These are phyloP conservation scores for Spilogale gracilis DNA, from an alignment of 2,113 vertebrate species.

Conservation along the genomic window DNA sequence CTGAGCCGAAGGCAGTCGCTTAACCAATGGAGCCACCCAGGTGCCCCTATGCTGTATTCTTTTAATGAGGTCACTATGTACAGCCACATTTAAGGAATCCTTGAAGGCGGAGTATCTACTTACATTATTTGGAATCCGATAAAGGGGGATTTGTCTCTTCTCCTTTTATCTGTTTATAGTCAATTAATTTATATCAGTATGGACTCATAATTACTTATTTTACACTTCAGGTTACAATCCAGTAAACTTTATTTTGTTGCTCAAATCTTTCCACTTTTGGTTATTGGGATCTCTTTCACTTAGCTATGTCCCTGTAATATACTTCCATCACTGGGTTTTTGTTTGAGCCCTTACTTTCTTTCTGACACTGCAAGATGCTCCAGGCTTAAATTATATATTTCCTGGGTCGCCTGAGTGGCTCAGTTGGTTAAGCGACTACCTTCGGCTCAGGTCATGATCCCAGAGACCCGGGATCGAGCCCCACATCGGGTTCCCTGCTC, in stretches of 20 bases:
- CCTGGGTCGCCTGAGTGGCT: neutral
- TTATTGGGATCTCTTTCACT: conserved; percentile 1
- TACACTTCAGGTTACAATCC: neutral
- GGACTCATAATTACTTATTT: conserved; percentile 28
- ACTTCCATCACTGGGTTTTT: neutral
- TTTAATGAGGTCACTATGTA: neutral
- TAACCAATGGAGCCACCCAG: too few relatives aligned
- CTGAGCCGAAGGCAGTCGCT: too few relatives aligned
- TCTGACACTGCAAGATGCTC: neutral
- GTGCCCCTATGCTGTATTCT: neutral
- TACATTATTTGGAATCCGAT: neutral
- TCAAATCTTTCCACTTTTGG: conserved; percentile 30
- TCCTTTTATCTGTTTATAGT: neutral
- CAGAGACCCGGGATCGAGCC: too few relatives aligned
- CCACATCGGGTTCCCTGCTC: too few relatives aligned
- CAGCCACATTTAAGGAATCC: neutral
- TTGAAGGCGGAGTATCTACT: neutral
- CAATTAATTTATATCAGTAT: conserved; percentile 8
- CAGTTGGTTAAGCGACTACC: too few relatives aligned
- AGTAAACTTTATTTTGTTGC: conserved; percentile 31
- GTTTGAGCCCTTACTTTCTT: conserved; percentile 24
- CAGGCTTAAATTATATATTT: conserved; percentile 21
- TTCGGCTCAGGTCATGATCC: too few relatives aligned
- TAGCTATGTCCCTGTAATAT: neutral
- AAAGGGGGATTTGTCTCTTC: neutral